Evolutionary conservation across 2,888 invertebrate species (phyloP).

Genomic region (Chloroclysta siterata): DNA sequence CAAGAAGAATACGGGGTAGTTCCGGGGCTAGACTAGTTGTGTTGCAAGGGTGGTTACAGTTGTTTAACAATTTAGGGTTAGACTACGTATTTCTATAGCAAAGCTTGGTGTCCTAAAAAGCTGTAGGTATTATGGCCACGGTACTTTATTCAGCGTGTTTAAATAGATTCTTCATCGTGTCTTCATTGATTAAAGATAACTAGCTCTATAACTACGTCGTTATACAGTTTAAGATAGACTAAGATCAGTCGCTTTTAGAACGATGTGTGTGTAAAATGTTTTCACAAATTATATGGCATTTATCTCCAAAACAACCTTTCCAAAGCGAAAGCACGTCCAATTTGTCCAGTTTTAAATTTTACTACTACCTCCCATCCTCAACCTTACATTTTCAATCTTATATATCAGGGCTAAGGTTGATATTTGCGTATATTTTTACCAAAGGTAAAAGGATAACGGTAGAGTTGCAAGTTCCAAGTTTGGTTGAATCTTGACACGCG

Average conservation of each 20-base stretch:
- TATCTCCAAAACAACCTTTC: constrained; percentile 33
- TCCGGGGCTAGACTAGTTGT: no score
- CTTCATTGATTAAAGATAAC: no score
- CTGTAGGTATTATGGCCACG: no score
- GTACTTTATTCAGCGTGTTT: no score
- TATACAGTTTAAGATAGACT: background rate
- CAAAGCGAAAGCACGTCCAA: constrained; percentile 38
- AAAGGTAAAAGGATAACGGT: constrained; percentile 65
- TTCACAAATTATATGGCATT: constrained; percentile 21
- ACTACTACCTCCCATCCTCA: constrained; percentile 7
- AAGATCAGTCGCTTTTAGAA: constrained; percentile 3
- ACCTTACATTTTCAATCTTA: constrained; percentile 19
- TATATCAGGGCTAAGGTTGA: constrained; percentile 19
- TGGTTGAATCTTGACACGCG: constrained; percentile 70
- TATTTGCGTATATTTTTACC: constrained; percentile 16
- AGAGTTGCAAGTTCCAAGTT: constrained; percentile 60
- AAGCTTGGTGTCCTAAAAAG: no score
- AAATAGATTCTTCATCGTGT: no score
- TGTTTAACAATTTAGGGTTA: no score
- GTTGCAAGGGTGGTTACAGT: no score
- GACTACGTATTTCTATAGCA: no score
- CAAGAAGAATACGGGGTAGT: no score
- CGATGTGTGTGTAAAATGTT: constrained; percentile 13
- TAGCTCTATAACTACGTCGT: no score
- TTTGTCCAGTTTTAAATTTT: constrained; percentile 37